Conservation (phyloP, 1,140 invertebrate species). For the Temnothorax nylanderi region DNA sequence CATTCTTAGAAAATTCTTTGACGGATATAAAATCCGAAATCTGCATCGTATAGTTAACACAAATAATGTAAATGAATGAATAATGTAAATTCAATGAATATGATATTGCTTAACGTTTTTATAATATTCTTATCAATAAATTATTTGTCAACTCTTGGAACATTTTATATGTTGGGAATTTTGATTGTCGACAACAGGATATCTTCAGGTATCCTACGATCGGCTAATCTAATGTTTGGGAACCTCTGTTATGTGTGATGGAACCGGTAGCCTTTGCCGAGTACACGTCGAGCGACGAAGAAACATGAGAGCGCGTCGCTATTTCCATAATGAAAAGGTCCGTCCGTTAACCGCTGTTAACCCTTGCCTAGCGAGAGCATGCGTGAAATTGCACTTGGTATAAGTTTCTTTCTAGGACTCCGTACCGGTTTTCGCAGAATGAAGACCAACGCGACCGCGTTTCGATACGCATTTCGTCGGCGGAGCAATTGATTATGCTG, state of each 20-base stretch:
- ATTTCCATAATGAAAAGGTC: conserved; percentile 49
- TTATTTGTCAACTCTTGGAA: neutral
- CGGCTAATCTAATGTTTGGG: neutral
- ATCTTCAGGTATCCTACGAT: neutral
- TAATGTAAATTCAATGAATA: neutral
- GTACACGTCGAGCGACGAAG: conserved; percentile 33
- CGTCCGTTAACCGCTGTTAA: conserved; percentile 49
- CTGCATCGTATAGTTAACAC: neutral
- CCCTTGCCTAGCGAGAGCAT: conserved; percentile 32
- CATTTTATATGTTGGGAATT: neutral
- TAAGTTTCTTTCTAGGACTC: conserved; percentile 39
- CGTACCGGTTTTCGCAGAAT: conserved; percentile 29
- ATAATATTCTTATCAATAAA: neutral
- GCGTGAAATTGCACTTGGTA: conserved; percentile 36
- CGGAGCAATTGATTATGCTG: conserved; percentile 22
- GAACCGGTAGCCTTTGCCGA: conserved; percentile 16
- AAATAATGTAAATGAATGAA: neutral
- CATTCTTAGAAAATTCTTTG: neutral
- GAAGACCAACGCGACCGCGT: conserved; percentile 3
- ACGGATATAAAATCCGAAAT: neutral
- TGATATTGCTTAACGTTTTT: neutral
- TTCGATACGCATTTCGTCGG: conserved; percentile 47
- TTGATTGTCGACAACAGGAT: neutral
- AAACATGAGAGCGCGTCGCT: conserved; percentile 46
- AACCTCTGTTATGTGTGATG: conserved; percentile 24